These are phyloP conservation scores for Pristionchus arcanus DNA, from an alignment of 2,888 invertebrate genomes.

Conservation along the genomic window DNA sequence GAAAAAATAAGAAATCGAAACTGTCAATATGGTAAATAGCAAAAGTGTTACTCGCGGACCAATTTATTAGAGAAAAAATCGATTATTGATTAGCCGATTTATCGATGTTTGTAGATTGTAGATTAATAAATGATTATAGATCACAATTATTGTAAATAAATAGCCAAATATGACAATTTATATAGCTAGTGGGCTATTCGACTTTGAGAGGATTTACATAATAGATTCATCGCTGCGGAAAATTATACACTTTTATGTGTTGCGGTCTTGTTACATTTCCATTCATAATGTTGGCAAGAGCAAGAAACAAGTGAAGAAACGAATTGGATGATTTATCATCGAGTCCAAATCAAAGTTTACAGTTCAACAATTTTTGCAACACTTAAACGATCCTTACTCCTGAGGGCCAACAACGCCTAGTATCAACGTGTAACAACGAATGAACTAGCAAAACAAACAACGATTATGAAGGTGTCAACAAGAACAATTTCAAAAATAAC, in stretches of 20 bases:
- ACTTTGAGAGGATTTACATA: too few relatives aligned
- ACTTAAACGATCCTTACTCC: constrained; percentile 17
- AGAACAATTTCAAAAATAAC: constrained; percentile 23
- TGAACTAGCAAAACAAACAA: constrained; percentile 15
- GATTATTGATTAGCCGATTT: too few relatives aligned
- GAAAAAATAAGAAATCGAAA: neutral
- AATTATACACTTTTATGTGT: too few relatives aligned
- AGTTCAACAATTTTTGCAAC: constrained; percentile 23
- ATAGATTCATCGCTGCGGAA: too few relatives aligned
- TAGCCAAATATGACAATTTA: too few relatives aligned
- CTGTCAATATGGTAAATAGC: neutral
- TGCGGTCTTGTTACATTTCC: too few relatives aligned
- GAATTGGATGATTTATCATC: constrained; percentile 32
- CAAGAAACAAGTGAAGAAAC: neutral
- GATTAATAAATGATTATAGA: too few relatives aligned
- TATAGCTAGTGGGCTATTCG: too few relatives aligned
- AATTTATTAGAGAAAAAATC: neutral
- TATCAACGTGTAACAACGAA: constrained; percentile 50
- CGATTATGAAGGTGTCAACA: constrained; percentile 29
- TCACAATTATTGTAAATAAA: too few relatives aligned
- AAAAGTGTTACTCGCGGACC: neutral
- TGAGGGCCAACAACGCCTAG: constrained; percentile 38
- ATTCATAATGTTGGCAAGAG: too few relatives aligned
- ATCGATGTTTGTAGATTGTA: too few relatives aligned
- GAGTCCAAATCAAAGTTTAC: constrained; percentile 19